Conservation (phyloP, 2,113 vertebrate species). For the Lonchura striata region DNA sequence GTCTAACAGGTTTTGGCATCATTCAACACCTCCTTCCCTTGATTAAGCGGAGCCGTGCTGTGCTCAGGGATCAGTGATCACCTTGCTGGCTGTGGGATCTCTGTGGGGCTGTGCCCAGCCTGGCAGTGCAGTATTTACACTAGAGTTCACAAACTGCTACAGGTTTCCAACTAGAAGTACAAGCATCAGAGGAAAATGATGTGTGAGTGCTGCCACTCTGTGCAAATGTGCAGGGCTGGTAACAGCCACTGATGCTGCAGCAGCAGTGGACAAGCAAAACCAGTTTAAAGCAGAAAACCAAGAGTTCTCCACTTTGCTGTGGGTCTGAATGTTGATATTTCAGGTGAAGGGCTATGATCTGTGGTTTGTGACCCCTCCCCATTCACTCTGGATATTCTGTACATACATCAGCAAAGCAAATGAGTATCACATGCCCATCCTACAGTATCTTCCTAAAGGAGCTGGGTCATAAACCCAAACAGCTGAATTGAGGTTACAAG, state of each 20-base stretch:
- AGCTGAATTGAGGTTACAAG: neutral
- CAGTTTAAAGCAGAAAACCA: neutral
- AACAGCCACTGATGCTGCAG: neutral
- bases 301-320: neutral
- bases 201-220: neutral
- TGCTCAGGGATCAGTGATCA: neutral
- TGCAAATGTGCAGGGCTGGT: neutral
- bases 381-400: rapidly evolving
- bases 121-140: neutral
- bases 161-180: neutral
- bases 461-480: neutral
- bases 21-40: neutral
- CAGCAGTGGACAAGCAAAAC: neutral
- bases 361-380: neutral
- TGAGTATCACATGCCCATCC: rapidly evolving
- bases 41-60: neutral
- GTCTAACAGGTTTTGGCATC: neutral
- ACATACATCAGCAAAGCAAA: neutral
- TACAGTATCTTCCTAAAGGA: neutral
- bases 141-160: neutral
- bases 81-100: rapidly evolving
- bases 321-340: neutral
- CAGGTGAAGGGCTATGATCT: neutral
- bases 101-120: neutral
- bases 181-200: neutral